phyloP scores from a whole-genome alignment of 2,888 invertebrate genomes.

The Aromia moschata region DNA sequence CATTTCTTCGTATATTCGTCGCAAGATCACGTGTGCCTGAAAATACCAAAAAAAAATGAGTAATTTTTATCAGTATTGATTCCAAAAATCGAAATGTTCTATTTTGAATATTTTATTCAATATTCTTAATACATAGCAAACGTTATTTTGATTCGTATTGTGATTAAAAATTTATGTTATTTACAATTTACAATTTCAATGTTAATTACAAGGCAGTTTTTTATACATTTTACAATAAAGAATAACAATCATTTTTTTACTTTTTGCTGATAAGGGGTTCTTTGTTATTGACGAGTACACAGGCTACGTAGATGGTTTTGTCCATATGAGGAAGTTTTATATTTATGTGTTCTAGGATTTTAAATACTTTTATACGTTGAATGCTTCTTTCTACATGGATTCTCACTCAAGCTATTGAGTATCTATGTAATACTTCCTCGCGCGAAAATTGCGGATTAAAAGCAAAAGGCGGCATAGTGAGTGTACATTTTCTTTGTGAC shows the following conservation, averaged over 20 bases:
- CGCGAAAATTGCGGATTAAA: neutral
- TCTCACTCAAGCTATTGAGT: neutral
- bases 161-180: neutral
- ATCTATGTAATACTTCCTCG: neutral
- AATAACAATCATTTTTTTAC: neutral
- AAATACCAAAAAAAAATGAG: conserved; percentile 1
- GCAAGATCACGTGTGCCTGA: conserved; percentile 2
- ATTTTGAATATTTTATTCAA: conserved; percentile 1
- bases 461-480: neutral
- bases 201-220: neutral
- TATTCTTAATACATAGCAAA: neutral
- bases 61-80: conserved; percentile 1
- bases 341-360: no score
- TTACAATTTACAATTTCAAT: neutral
- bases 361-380: neutral
- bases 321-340: neutral
- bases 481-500: neutral
- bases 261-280: neutral
- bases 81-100: conserved; percentile 2
- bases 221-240: neutral
- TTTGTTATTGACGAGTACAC: conserved; percentile 1
- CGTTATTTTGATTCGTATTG: neutral
- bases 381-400: conserved; percentile 4
- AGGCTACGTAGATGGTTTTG: neutral
- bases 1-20: neutral